Percentiles rank a stretch among this genome's conserved stretches.
phyloP scores from a whole-genome alignment of 2,113 vertebrate genomes.

The Chloropsis cyanopogon region DNA sequence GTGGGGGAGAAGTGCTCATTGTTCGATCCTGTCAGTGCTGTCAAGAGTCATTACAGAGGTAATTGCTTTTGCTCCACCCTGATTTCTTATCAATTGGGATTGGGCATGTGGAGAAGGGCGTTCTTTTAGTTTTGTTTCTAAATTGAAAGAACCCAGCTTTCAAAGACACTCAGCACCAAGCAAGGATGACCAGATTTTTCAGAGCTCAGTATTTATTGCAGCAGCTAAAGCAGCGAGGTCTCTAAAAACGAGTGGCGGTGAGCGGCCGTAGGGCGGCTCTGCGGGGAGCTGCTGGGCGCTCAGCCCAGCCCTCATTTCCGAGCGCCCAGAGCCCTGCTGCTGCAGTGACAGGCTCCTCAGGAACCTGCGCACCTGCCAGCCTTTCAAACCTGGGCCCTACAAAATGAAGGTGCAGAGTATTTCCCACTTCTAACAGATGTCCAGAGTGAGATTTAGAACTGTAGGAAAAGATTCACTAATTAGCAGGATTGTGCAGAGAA shows the following conservation, averaged over 20 bases:
- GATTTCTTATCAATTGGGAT: not conserved
- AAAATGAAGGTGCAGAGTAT: not conserved
- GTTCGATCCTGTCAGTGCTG: conserved; percentile 75
- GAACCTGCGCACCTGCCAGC: not conserved
- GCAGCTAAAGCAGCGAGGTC: not conserved
- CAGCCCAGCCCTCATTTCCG: not conserved
- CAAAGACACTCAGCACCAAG: not conserved
- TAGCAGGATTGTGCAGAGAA: not conserved
- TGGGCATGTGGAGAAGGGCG: not conserved
- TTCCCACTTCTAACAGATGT: not conserved
- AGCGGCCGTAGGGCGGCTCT: not conserved
- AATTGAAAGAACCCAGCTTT: conserved; percentile 32
- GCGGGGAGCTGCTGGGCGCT: not conserved
- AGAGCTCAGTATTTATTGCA: not conserved
- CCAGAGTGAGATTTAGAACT: not conserved
- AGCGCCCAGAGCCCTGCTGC: not conserved
- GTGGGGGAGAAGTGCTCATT: conserved; percentile 54
- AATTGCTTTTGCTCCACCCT: conserved; percentile 66
- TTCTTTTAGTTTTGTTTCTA: conserved; percentile 30
- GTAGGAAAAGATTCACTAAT: not conserved
- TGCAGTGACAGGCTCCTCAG: not conserved
- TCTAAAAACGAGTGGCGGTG: not conserved
- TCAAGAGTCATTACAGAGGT: conserved; percentile 75
- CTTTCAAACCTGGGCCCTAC: not conserved
- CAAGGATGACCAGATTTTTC: not conserved